These are phyloP conservation scores for Galemys pyrenaicus DNA, from an alignment of 2,113 vertebrate species.

Conservation along the genomic window DNA sequence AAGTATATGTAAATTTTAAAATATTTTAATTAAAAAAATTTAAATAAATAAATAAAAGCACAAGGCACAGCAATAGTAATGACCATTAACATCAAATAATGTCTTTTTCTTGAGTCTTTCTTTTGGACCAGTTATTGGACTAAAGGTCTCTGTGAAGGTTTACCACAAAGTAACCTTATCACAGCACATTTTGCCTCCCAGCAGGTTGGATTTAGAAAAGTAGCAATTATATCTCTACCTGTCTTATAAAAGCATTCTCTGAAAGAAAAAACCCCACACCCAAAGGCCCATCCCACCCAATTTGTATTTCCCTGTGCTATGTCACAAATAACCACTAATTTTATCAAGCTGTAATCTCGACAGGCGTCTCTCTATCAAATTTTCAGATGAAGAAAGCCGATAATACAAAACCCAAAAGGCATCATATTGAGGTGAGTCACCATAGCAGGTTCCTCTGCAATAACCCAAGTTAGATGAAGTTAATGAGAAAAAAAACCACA, in stretches of 20 bases:
- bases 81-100: neutral
- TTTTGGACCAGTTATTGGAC: neutral
- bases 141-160: neutral
- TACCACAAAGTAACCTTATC: neutral
- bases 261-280: neutral
- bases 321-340: neutral
- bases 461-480: neutral
- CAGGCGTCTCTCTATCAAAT: neutral
- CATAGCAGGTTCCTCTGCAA: constrained; percentile 5
- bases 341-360: neutral
- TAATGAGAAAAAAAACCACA: neutral
- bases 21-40: too few relatives aligned
- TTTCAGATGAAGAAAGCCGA: constrained; percentile 22
- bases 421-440: constrained; percentile 19
- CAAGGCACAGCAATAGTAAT: neutral
- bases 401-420: neutral
- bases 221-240: neutral
- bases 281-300: neutral
- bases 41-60: too few relatives aligned
- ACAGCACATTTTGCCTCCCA: neutral
- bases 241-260: neutral
- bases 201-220: neutral
- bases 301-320: neutral
- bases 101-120: constrained; percentile 49
- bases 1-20: too few relatives aligned